Percentiles rank a stretch among this genome's conserved stretches.
These are phyloP conservation scores for Tenrec ecaudatus DNA, from an alignment of 2,113 vertebrate species.

Conservation along the genomic window DNA sequence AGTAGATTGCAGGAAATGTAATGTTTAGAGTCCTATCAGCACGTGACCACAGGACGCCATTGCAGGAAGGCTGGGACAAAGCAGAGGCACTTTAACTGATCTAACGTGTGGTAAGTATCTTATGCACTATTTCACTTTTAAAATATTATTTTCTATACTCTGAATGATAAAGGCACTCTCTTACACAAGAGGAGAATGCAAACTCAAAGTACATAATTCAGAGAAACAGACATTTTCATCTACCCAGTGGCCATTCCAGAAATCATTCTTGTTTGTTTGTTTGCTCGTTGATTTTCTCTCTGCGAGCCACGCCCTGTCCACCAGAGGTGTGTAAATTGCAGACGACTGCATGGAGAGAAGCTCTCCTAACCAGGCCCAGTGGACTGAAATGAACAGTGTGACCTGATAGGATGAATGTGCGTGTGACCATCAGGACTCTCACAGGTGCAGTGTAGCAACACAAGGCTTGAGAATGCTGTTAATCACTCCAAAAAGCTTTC, in stretches of 20 bases:
- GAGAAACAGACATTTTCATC: neutral
- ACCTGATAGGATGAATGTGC: neutral
- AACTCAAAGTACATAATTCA: neutral
- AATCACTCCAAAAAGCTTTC: conserved; percentile 49
- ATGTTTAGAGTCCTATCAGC: neutral
- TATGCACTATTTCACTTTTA: neutral
- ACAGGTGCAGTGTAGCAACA: neutral
- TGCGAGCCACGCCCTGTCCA: neutral
- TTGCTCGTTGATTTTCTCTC: neutral
- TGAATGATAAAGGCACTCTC: neutral
- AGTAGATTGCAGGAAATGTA: neutral
- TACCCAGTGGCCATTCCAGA: neutral
- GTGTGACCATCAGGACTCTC: neutral
- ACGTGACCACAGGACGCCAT: neutral
- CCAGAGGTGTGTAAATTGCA: neutral
- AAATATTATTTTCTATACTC: neutral
- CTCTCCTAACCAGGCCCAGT: neutral
- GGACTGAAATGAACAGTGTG: neutral
- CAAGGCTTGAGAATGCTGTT: conserved; percentile 11
- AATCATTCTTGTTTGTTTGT: neutral
- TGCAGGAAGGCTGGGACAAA: neutral
- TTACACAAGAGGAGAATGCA: neutral
- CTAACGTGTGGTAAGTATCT: neutral
- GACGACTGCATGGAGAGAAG: neutral
- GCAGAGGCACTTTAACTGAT: neutral